Evolutionary conservation across 2,888 invertebrate genomes (phyloP), one percentile per base, ranked within the genome.

Genomic region (Chesias legatella): DNA sequence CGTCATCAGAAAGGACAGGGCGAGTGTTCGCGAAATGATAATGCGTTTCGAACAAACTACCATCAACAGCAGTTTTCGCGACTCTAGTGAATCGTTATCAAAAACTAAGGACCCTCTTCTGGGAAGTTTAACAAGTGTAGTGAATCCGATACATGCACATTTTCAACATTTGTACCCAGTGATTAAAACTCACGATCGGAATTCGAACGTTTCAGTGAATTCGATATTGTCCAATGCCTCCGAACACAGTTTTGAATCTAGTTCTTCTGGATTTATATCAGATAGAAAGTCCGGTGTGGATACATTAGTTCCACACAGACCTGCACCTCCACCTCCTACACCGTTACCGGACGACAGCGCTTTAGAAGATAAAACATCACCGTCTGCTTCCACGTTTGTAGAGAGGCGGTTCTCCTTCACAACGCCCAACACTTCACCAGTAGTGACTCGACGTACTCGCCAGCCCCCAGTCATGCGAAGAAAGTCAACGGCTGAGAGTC

Each of bases 131-230:
- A 74, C 79, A 33, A 82, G 79, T 75, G 72, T 83, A 52, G 73
- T 78, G 52, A 85, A 79, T 60, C 84, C 86, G 7, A 57, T 85
- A 44, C 80, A 82, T 48, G 59, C 64, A 6, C 79, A 86, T 64
- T 80, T 79, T 48, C 79, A 82, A 51, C 78, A 79, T 59, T 66
- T 83, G 48, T 69, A 56, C 35, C 83, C 86, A 62, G 77, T 73
- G 57, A 68, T 68, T 33, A 76, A 63, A 64, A 69, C 79, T 51
- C 82, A 78, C 64, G 81, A 85, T 52, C 76, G 86, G 51, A 78
- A 84, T 66, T 88, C 88, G 8, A 84, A 80, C 52, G 73, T 85
- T 45, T 89, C 88, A 50, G 85, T 89, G 59, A 89, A 89, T 72
- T 89, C 88, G 1, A 78, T 85, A 58, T 63, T 88, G 55, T 88